A percentile compares a stretch with the other conserved stretches of the same genome.
Evolutionary conservation across 2,113 vertebrate genomes (phyloP).

Genomic region (Phaetusa simplex): DNA sequence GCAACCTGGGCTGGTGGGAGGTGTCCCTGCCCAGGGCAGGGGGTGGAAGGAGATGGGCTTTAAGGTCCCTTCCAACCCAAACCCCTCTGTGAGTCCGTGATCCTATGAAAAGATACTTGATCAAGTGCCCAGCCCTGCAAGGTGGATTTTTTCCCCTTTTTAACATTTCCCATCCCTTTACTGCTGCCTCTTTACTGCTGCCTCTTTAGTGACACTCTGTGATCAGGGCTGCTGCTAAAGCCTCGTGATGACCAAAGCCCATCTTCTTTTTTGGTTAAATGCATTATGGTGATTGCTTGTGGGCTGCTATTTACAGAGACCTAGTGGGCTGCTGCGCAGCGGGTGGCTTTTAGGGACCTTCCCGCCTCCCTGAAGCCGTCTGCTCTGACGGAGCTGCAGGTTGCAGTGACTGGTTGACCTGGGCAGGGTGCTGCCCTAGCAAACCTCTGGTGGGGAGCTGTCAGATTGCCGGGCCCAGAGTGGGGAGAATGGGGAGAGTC

Average conservation of each 20-base stretch:
- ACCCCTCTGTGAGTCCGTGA: background rate
- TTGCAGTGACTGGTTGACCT: background rate
- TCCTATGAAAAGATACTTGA: background rate
- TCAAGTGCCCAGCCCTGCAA: background rate
- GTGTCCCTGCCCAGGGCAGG: background rate
- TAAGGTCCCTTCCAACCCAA: background rate
- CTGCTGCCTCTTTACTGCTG: background rate
- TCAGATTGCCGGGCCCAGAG: background rate
- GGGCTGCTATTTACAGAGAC: background rate
- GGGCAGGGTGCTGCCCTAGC: background rate
- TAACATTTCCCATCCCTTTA: background rate
- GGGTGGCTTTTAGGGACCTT: background rate
- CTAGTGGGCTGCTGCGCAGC: background rate
- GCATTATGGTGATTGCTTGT: background rate
- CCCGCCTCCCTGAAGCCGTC: background rate
- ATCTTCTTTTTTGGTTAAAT: background rate
- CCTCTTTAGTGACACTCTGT: background rate
- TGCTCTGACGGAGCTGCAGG: background rate
- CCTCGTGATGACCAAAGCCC: background rate
- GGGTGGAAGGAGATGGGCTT: too few relatives aligned
- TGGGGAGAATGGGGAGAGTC: background rate
- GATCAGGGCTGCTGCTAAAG: background rate
- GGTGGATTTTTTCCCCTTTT: background rate
- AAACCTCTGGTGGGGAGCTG: background rate
- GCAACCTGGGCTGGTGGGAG: fast-evolving